Evolutionary conservation across 2,888 invertebrate species (phyloP), one percentile per base, ranked within the genome.

Genomic region (Callimorpha dominula): DNA sequence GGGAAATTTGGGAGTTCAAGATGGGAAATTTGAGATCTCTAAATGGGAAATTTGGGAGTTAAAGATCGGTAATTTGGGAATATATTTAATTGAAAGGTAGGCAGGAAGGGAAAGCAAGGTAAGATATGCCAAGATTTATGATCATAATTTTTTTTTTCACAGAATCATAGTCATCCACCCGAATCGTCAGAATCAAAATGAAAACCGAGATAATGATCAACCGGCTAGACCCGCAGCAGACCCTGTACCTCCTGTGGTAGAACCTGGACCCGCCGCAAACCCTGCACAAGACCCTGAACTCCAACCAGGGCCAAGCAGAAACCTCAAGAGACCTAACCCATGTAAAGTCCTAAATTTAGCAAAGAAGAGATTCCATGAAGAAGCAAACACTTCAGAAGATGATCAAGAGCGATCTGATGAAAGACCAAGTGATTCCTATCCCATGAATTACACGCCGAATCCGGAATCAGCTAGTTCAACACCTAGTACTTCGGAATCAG

Each of bases 101-200:
- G 8, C 9, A 9, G 43, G 43, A 46, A 8, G 43, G 43, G 43
- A 8, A 46, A 31, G 31, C 31, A 31, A 31, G 31, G 2, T 31
- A 2, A 31, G 31, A 31, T 31, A 31, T 31, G 31, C 31, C 31
- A 2, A 31, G 1, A 31, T 31, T 31, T 31, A 31, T 31, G 31
- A 31, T 31, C 31, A 31, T 1, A 31, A 1, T 1, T 31, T 31
- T 31, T 31, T 31, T 9, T 12, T 66, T 57, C 49, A 9, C 80
- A 83, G 83, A 9, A 79, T 83, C 0, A 83, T 83, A 42, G 83
- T 83, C 0, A 82, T 83, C 0, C 83, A 83, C 1, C 83, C 83
- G 0, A 82, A 76, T 20, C 64, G 71, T 11, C 68, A n/a, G 12
- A 65, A 50, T 14, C 42, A 40, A 31, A 65, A 65, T 12, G 42